Evolutionary conservation across 2,113 vertebrate species (phyloP).

Genomic region (Urocynchramus pylzowi): DNA sequence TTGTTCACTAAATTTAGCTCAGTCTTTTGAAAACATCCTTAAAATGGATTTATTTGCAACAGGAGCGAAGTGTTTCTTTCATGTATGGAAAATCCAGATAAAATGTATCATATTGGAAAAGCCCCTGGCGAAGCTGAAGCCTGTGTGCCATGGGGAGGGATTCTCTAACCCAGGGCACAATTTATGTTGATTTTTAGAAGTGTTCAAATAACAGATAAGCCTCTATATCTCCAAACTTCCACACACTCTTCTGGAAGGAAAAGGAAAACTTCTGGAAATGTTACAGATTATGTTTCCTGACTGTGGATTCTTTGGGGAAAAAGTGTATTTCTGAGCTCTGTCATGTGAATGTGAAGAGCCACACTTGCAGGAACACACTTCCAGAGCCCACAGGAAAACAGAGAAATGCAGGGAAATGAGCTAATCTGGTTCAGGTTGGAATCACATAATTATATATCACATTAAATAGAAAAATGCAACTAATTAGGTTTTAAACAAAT

Average conservation of each 20-base stretch:
- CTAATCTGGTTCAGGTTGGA: accelerated
- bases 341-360: accelerated
- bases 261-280: neutral
- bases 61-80: neutral
- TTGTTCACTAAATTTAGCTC: neutral
- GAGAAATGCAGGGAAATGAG: accelerated
- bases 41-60: neutral
- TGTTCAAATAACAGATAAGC: too few relatives aligned
- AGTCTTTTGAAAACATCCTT: accelerated
- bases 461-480: neutral
- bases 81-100: neutral
- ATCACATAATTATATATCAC: accelerated
- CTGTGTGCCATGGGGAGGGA: neutral
- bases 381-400: neutral
- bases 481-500: neutral
- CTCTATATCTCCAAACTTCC: accelerated
- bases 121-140: neutral
- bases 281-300: neutral
- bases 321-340: neutral
- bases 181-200: neutral
- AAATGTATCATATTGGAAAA: neutral
- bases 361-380: accelerated
- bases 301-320: neutral
- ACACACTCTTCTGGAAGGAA: neutral
- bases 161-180: accelerated